phyloP scores from a whole-genome alignment of 2,888 invertebrate species.

The Eledona agricola region DNA sequence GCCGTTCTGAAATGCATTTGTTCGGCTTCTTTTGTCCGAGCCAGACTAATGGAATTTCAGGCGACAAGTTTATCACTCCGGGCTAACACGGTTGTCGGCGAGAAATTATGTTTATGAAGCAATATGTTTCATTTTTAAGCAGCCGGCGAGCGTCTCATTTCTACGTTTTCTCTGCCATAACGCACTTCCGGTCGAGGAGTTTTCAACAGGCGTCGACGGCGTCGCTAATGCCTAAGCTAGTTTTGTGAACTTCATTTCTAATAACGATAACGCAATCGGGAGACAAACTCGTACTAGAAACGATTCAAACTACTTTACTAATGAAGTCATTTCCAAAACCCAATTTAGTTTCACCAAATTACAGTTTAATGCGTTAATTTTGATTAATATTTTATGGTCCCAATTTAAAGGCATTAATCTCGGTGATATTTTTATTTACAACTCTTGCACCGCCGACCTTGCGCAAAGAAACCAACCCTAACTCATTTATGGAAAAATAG shows the following conservation, averaged over 20 bases:
- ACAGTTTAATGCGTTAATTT: conserved; percentile 46
- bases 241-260: conserved; percentile 45
- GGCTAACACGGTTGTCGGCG: conserved; percentile 16
- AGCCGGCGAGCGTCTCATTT: conserved; percentile 42
- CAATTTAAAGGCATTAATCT: conserved; percentile 28
- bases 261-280: conserved; percentile 49
- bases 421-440: conserved; percentile 22
- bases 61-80: conserved; percentile 26
- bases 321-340: conserved; percentile 46
- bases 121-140: conserved; percentile 46
- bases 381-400: conserved; percentile 46
- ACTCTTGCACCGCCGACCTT: conserved; percentile 11
- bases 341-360: conserved; percentile 49
- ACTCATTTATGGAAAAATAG: too few relatives aligned
- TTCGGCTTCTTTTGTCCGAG: conserved; percentile 38
- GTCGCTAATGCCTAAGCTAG: conserved; percentile 44
- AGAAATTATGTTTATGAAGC: conserved; percentile 46
- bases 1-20: conserved; percentile 38
- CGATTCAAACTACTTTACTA: conserved; percentile 46
- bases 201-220: conserved; percentile 40
- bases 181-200: conserved; percentile 44
- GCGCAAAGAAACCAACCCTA: too few relatives aligned
- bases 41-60: conserved; percentile 39
- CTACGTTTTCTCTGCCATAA: conserved; percentile 44
- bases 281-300: conserved; percentile 44